These are phyloP conservation scores for Melierax canorus DNA, from an alignment of 2,113 vertebrate genomes.

Conservation along the genomic window DNA sequence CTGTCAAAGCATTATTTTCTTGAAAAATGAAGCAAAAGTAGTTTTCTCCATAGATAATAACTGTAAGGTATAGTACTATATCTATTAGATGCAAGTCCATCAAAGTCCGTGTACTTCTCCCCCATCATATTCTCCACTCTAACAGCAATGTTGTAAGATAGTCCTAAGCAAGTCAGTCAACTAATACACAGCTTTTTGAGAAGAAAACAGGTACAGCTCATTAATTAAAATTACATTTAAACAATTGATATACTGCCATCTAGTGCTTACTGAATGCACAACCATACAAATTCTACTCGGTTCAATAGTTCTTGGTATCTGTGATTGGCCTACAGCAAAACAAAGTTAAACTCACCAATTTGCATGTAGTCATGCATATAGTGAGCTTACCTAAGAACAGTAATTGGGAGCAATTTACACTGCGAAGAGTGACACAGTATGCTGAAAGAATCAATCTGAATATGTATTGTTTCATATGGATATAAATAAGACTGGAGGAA, in stretches of 20 bases:
- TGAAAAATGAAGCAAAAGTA: neutral
- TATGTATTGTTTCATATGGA: neutral
- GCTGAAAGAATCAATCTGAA: neutral
- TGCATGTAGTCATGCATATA: neutral
- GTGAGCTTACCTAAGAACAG: neutral
- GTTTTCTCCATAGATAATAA: neutral
- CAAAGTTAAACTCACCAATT: neutral
- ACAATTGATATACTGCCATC: slow-evolving; percentile 3
- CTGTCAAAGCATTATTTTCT: neutral
- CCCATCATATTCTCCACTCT: neutral
- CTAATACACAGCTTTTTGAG: neutral
- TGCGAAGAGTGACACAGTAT: neutral
- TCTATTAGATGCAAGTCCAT: neutral
- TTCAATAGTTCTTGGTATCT: neutral
- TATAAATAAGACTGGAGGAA: neutral
- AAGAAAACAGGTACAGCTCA: neutral
- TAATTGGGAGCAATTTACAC: neutral
- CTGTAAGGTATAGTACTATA: neutral
- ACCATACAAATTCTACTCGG: neutral
- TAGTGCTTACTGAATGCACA: neutral
- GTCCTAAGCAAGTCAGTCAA: neutral
- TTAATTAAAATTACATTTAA: neutral
- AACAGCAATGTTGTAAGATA: neutral
- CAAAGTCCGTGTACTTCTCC: neutral
- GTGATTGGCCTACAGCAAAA: neutral